phyloP scores from a whole-genome alignment of 2,113 vertebrate species.

The Machaerirhynchus nigripectus region DNA sequence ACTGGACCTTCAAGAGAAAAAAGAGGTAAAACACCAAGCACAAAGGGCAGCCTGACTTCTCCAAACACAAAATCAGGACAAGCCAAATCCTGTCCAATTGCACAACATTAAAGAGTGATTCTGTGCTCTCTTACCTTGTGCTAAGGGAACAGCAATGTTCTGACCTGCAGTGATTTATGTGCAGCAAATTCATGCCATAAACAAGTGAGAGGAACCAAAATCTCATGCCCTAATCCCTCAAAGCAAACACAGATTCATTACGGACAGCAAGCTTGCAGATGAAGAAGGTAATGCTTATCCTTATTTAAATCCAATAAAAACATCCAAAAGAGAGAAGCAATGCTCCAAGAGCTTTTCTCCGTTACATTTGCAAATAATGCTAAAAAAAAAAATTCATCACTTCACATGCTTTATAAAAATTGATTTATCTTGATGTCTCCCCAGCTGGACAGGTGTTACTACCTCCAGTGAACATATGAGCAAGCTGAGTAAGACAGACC shows the following conservation, averaged over 20 bases:
- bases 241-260: constrained; percentile 21
- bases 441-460: constrained; percentile 30
- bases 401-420: not conserved
- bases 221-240: not conserved
- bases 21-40: constrained; percentile 31
- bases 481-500: constrained; percentile 41
- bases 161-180: constrained; percentile 49
- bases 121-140: constrained; percentile 27
- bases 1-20: constrained; percentile 28
- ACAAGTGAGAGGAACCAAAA: constrained; percentile 34
- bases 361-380: not conserved
- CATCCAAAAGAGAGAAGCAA: not conserved
- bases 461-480: not conserved
- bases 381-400: not conserved
- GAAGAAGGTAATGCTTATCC: not conserved
- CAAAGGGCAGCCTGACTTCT: constrained; percentile 42
- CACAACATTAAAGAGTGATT: constrained; percentile 62
- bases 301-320: not conserved
- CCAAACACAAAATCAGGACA: constrained; percentile 37
- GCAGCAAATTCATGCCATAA: constrained; percentile 10
- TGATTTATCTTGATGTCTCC: not conserved
- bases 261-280: not conserved
- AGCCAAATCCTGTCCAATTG: constrained; percentile 49
- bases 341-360: not conserved
- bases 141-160: constrained; percentile 50